Conservation (phyloP, 1,140 invertebrate species). For the Drosophila tani region DNA sequence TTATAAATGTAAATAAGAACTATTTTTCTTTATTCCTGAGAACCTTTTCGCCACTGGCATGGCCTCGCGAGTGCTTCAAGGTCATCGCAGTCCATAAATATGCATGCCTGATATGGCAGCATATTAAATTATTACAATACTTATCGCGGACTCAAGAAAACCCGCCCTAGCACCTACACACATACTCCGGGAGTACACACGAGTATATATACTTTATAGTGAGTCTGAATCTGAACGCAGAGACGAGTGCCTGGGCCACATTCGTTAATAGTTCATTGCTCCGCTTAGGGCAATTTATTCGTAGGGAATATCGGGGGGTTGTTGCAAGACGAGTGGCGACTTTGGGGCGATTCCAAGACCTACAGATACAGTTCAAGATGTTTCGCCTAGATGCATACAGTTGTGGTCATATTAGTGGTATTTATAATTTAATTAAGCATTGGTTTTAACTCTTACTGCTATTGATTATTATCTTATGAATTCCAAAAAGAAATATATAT, state of each 20-base stretch:
- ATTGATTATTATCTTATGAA: neutral
- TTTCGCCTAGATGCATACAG: slow-evolving; percentile 22
- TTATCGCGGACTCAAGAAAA: slow-evolving; percentile 27
- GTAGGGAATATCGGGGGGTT: slow-evolving; percentile 21
- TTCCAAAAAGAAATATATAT: too few relatives aligned
- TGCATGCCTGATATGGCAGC: slow-evolving; percentile 37
- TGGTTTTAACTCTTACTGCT: too few relatives aligned
- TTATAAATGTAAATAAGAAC: neutral
- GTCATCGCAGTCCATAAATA: slow-evolving; percentile 41
- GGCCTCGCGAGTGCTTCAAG: slow-evolving; percentile 12
- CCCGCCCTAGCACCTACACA: slow-evolving; percentile 39
- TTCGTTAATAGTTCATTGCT: slow-evolving; percentile 81
- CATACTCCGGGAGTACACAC: slow-evolving; percentile 3
- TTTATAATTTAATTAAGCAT: neutral
- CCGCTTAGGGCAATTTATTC: slow-evolving; percentile 61
- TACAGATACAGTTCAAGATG: slow-evolving; percentile 30
- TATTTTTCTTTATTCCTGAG: slow-evolving; percentile 18
- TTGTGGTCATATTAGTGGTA: neutral
- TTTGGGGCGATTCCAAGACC: slow-evolving; percentile 52
- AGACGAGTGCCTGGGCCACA: slow-evolving; percentile 50
- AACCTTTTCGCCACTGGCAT: slow-evolving; percentile 10
- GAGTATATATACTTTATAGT: neutral
- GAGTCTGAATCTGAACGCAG: slow-evolving; percentile 35
- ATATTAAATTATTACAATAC: slow-evolving; percentile 40
- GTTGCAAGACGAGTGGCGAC: slow-evolving; percentile 38